Conservation (phyloP, 2,113 vertebrate genomes). For the Prionailurus viverrinus region DNA sequence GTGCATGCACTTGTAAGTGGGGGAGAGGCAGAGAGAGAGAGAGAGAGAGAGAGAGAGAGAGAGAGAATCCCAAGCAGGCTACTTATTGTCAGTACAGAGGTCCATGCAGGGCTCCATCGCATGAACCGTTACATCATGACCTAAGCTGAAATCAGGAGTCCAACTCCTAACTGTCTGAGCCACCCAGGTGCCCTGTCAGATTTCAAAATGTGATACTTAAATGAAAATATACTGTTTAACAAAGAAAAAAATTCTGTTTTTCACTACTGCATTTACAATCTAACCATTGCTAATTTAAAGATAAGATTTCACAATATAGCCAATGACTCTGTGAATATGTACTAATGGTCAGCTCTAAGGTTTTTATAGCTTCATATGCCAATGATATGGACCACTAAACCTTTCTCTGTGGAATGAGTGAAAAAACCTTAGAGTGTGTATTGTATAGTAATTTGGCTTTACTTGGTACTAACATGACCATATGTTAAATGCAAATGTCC, state of each 20-base stretch:
- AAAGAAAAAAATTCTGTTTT: neutral
- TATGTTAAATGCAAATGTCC: neutral
- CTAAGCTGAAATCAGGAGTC: no score
- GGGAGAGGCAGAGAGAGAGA: no score
- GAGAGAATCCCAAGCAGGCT: no score
- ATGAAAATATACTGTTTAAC: slow-evolving; percentile 3
- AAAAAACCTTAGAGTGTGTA: neutral
- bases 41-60: no score
- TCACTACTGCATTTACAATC: neutral
- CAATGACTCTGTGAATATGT: neutral
- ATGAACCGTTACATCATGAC: no score
- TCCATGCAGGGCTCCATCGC: no score
- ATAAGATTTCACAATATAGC: neutral
- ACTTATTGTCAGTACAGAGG: no score
- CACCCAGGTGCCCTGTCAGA: neutral
- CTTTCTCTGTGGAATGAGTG: neutral
- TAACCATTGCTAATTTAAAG: neutral
- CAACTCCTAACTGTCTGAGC: no score
- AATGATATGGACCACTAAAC: neutral
- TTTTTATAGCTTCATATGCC: neutral
- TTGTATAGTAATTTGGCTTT: neutral
- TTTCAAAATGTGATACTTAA: slow-evolving; percentile 2
- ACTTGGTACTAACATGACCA: neutral
- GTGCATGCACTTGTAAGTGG: no score
- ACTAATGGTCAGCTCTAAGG: neutral